Percentiles rank a stretch among this genome's conserved stretches.
Conservation (phyloP, 2,113 vertebrate genomes). For the Gobiocypris rarus region DNA sequence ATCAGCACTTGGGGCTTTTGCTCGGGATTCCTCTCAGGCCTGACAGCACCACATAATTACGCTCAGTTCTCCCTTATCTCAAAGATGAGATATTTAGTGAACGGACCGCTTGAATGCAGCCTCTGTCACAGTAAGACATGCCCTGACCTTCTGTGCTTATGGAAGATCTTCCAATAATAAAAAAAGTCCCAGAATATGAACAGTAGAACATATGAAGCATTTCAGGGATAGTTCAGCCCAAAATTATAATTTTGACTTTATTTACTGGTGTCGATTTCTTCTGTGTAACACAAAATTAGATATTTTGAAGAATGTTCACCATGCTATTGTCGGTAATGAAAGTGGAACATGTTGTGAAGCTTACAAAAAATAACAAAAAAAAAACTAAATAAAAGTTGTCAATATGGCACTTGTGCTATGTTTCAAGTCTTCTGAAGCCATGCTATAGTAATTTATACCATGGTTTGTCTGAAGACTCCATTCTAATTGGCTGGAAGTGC, state of each 20-base stretch:
- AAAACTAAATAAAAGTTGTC: background rate
- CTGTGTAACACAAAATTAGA: background rate
- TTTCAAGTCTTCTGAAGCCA: background rate
- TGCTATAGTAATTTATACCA: background rate
- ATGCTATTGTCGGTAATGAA: background rate
- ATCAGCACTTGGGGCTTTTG: constrained; percentile 84
- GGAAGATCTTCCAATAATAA: constrained; percentile 21
- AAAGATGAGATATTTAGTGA: constrained; percentile 80
- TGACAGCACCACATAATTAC: constrained; percentile 77
- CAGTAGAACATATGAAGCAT: background rate
- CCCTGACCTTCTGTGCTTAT: constrained; percentile 34
- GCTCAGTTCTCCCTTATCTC: constrained; percentile 77
- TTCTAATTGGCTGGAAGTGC: too few relatives aligned
- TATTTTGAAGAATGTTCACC: background rate
- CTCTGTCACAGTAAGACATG: constrained; percentile 61
- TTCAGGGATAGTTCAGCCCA: background rate
- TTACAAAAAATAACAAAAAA: background rate
- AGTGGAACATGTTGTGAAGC: background rate
- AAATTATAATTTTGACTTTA: background rate
- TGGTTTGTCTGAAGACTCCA: too few relatives aligned
- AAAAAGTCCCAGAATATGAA: constrained; percentile 7
- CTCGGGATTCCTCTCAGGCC: constrained; percentile 73
- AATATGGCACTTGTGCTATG: background rate
- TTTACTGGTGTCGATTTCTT: background rate
- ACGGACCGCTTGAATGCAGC: constrained; percentile 71